These are phyloP conservation scores for Portevinia maculata DNA, from an alignment of 2,888 invertebrate genomes.

Conservation along the genomic window DNA sequence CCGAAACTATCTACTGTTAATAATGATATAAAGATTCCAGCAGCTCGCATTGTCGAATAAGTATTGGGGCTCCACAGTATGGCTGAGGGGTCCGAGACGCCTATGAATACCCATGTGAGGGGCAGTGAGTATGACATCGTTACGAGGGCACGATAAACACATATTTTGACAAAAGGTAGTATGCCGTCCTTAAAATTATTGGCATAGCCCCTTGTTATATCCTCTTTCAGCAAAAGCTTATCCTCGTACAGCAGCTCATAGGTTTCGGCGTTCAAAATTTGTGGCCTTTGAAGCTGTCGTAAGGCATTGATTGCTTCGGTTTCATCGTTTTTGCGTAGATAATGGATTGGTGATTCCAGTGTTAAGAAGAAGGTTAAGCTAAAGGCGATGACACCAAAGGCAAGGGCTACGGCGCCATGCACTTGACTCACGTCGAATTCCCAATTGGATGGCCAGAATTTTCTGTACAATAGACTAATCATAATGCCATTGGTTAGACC, in stretches of 20 bases:
- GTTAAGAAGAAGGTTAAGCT: slow-evolving; percentile 63
- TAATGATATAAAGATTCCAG: slow-evolving; percentile 68
- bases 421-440: slow-evolving; percentile 74
- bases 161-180: slow-evolving; percentile 76
- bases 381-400: slow-evolving; percentile 75
- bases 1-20: slow-evolving; percentile 76
- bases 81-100: not conserved
- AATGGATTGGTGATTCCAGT: slow-evolving; percentile 78
- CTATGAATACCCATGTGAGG: slow-evolving; percentile 47
- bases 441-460: slow-evolving; percentile 64
- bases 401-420: slow-evolving; percentile 75
- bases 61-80: slow-evolving; percentile 14
- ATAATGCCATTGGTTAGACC: slow-evolving; percentile 68
- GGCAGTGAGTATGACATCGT: slow-evolving; percentile 78
- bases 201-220: slow-evolving; percentile 69
- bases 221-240: slow-evolving; percentile 77
- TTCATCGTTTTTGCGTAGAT: slow-evolving; percentile 77
- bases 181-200: slow-evolving; percentile 74
- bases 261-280: slow-evolving; percentile 76
- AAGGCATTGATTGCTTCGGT: slow-evolving; percentile 77
- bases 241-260: slow-evolving; percentile 77
- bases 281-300: slow-evolving; percentile 77
- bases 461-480: slow-evolving; percentile 75
- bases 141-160: slow-evolving; percentile 76
- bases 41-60: slow-evolving; percentile 72